A percentile compares a stretch with the other conserved stretches of the same genome.
These are phyloP conservation scores for Strix occidentalis DNA, from an alignment of 2,797 vertebrate species.

Conservation along the genomic window DNA sequence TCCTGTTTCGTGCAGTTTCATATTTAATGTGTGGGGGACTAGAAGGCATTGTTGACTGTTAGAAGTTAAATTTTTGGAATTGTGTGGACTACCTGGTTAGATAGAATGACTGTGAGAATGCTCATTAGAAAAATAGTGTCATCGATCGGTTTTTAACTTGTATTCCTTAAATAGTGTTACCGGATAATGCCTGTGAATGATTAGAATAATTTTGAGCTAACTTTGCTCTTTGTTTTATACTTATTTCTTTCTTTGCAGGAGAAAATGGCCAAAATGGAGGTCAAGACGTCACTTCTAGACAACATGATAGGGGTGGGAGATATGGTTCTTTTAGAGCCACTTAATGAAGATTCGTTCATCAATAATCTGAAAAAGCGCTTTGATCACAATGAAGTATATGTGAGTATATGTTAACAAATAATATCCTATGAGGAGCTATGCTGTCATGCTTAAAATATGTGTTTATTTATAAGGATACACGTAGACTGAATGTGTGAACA, in stretches of 20 bases:
- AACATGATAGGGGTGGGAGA: slow-evolving; percentile 99
- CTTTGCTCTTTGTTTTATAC: background rate
- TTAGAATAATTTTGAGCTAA: background rate
- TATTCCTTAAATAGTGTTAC: background rate
- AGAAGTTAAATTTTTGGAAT: background rate
- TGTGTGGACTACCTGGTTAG: background rate
- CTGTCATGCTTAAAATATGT: background rate
- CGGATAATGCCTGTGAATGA: background rate
- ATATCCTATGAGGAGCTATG: background rate
- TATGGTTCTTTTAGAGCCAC: slow-evolving; percentile 96
- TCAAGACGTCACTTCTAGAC: slow-evolving; percentile 96
- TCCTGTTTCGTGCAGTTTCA: background rate
- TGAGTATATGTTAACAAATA: slow-evolving; percentile 75
- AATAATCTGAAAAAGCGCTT: slow-evolving; percentile 94
- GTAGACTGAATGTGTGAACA: background rate
- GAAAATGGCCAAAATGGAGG: slow-evolving; percentile 93
- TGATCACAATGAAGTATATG: slow-evolving; percentile 94
- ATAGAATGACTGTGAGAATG: background rate
- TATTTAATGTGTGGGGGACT: background rate
- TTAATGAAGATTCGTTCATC: slow-evolving; percentile 91
- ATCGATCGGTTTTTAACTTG: background rate
- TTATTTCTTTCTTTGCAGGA: slow-evolving; percentile 30
- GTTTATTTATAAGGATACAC: background rate
- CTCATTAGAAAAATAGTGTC: background rate
- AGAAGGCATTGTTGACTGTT: background rate